Evolutionary conservation across 2,888 invertebrate species (phyloP).

Genomic region (Synergus itoensis): DNA sequence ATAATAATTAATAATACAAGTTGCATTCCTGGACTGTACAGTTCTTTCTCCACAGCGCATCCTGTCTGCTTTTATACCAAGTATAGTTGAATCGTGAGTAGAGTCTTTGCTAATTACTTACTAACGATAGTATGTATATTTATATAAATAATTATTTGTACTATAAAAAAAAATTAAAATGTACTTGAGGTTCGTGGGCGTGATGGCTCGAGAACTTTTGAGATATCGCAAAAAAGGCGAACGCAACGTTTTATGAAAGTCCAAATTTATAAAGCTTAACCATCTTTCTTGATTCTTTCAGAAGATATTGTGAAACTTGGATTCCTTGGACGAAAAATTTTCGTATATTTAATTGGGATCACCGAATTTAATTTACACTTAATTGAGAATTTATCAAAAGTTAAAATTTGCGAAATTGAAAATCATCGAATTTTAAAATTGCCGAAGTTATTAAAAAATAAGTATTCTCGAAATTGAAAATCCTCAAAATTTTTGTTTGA

Average conservation of each 20-base stretch:
- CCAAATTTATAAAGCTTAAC: not conserved
- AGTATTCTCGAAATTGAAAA: too few relatives aligned
- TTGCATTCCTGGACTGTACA: slow-evolving; percentile 50
- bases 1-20: slow-evolving; percentile 33
- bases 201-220: slow-evolving; percentile 59
- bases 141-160: slow-evolving; percentile 75
- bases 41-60: slow-evolving; percentile 47
- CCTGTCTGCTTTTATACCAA: slow-evolving; percentile 50
- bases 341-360: too few relatives aligned
- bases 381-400: too few relatives aligned
- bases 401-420: too few relatives aligned
- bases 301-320: too few relatives aligned
- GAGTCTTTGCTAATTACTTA: slow-evolving; percentile 73
- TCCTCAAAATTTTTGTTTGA: too few relatives aligned
- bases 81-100: slow-evolving; percentile 77
- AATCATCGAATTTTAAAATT: too few relatives aligned
- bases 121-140: slow-evolving; percentile 63
- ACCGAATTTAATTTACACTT: too few relatives aligned
- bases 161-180: slow-evolving; percentile 74
- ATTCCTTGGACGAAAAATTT: too few relatives aligned
- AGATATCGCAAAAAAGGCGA: slow-evolving; percentile 35
- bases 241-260: slow-evolving; percentile 33
- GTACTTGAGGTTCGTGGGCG: slow-evolving; percentile 60
- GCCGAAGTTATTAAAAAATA: too few relatives aligned
- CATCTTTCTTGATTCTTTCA: slow-evolving; percentile 40